phyloP scores from a whole-genome alignment of 2,797 vertebrate genomes.

The Ciconia nigra region DNA sequence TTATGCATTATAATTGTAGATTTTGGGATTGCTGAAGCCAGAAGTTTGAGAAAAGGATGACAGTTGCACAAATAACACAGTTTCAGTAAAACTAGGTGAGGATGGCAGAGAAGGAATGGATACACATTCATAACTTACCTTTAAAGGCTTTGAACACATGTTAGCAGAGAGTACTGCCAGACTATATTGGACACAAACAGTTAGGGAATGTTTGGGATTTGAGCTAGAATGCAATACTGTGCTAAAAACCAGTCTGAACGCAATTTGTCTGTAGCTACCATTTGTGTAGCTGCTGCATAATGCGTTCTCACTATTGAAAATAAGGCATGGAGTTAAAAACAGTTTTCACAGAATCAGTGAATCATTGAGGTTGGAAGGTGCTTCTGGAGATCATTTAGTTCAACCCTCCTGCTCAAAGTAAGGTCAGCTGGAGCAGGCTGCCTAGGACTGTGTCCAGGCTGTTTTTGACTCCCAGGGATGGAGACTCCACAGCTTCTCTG shows the following conservation, averaged over 20 bases:
- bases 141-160: rapidly evolving
- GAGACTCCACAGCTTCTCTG: neutral
- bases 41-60: neutral
- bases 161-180: neutral
- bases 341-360: neutral
- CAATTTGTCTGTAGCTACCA: neutral
- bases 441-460: neutral
- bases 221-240: neutral
- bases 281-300: neutral
- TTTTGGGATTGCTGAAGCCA: neutral
- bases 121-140: neutral
- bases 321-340: neutral
- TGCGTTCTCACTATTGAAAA: neutral
- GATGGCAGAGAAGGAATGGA: neutral
- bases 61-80: neutral
- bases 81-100: neutral
- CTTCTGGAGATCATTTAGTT: neutral
- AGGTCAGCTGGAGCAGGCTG: neutral
- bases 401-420: neutral
- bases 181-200: neutral
- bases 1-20: neutral
- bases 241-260: neutral
- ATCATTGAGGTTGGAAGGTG: neutral
- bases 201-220: neutral
- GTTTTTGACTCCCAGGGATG: neutral